A percentile compares a stretch with the other conserved stretches of the same genome.
Evolutionary conservation across 1,140 invertebrate genomes (phyloP).

Genomic region (Drosophila suzukii): DNA sequence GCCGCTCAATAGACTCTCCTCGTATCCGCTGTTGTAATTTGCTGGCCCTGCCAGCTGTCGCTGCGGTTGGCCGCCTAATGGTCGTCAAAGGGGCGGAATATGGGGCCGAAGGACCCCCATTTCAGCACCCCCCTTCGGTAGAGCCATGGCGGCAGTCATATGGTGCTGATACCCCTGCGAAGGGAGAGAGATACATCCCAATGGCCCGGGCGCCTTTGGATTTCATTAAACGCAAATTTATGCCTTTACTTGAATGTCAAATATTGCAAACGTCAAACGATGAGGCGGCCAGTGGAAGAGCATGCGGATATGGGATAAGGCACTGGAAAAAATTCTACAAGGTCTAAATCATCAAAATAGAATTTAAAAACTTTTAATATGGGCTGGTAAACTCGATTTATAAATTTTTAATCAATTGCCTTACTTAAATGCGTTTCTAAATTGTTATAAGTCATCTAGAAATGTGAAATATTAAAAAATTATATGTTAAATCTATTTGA

Average conservation of each 20-base stretch:
- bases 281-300: slow-evolving; percentile 12
- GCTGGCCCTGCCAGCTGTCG: slow-evolving; percentile 48
- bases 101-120: slow-evolving; percentile 4
- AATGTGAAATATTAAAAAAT: neutral
- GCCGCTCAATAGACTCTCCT: slow-evolving; percentile 57
- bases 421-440: too few relatives aligned
- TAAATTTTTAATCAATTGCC: too few relatives aligned
- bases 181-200: slow-evolving; percentile 8
- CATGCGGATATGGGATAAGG: neutral
- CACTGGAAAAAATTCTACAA: slow-evolving; percentile 9
- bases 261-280: slow-evolving; percentile 79
- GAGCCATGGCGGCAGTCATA: slow-evolving; percentile 8
- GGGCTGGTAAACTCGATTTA: too few relatives aligned
- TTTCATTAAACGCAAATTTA: slow-evolving; percentile 83
- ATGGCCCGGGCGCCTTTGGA: slow-evolving; percentile 43
- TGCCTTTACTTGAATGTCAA: slow-evolving; percentile 81
- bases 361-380: too few relatives aligned
- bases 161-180: slow-evolving; percentile 24
- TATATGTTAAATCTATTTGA: too few relatives aligned
- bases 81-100: slow-evolving; percentile 17
- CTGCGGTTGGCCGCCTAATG: slow-evolving; percentile 49
- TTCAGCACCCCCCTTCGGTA: neutral
- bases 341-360: too few relatives aligned
- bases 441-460: too few relatives aligned
- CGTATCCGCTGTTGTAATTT: slow-evolving; percentile 9